These are phyloP conservation scores for Botrylloides violaceus DNA, from an alignment of 23 tunicate genomes.

Conservation along the genomic window DNA sequence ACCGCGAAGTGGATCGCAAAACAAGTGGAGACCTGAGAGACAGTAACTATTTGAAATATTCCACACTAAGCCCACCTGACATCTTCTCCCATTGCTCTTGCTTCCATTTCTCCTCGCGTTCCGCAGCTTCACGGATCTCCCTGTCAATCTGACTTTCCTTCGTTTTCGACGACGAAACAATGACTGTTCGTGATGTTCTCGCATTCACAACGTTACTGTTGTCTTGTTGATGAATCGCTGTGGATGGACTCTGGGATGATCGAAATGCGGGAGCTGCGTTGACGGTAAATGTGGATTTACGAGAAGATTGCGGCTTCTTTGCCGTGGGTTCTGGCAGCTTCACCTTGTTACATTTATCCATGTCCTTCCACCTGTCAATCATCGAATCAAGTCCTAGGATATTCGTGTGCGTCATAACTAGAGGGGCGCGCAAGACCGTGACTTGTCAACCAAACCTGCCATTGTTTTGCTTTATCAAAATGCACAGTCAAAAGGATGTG, in stretches of 20 bases:
- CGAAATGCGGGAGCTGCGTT: constrained; percentile 1
- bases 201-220: background rate
- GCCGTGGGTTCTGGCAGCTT: background rate
- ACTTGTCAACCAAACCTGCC: no score
- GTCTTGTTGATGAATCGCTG: background rate
- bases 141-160: constrained; percentile 48
- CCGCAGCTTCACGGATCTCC: constrained; percentile 67
- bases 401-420: no score
- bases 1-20: no score
- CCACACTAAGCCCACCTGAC: background rate
- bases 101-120: constrained; percentile 64
- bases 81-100: constrained; percentile 27
- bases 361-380: constrained; percentile 2
- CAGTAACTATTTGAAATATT: background rate
- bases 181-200: background rate
- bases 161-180: background rate
- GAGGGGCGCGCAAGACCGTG: no score
- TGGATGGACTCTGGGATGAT: constrained; percentile 1
- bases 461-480: no score
- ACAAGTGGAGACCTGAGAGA: no score
- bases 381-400: no score
- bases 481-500: no score
- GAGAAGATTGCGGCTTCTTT: background rate
- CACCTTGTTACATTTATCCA: background rate
- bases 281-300: constrained; percentile 11